Evolutionary conservation across 2,888 invertebrate genomes (phyloP).

Genomic region (Teleiodes luculella): DNA sequence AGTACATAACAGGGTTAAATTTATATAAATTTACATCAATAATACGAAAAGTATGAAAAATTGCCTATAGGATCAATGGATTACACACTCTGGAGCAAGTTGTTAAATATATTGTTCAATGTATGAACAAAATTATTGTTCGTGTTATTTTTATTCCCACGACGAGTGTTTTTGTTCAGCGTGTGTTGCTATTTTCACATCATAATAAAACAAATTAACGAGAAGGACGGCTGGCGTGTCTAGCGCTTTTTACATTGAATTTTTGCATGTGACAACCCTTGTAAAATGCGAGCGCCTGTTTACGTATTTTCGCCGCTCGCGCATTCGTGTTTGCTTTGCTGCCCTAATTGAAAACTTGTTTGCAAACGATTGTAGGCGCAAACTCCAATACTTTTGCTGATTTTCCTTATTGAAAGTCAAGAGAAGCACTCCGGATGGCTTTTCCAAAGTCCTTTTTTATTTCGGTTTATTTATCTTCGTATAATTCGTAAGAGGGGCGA

Average conservation of each 20-base stretch:
- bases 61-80: too few relatives aligned
- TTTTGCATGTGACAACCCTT: not conserved
- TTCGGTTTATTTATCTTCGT: not conserved
- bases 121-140: too few relatives aligned
- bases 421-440: slow-evolving; percentile 17
- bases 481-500: not conserved
- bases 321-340: slow-evolving; percentile 14
- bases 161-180: too few relatives aligned
- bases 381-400: slow-evolving; percentile 7
- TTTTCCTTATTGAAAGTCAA: slow-evolving; percentile 14
- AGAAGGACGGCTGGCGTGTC: too few relatives aligned
- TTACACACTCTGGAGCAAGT: too few relatives aligned
- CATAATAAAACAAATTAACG: too few relatives aligned
- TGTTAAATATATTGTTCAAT: too few relatives aligned
- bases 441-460: not conserved
- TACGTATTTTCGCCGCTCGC: slow-evolving; percentile 12
- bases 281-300: not conserved
- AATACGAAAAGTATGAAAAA: too few relatives aligned
- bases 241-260: not conserved
- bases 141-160: too few relatives aligned
- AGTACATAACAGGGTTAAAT: not conserved
- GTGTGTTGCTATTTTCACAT: too few relatives aligned
- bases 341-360: slow-evolving; percentile 17
- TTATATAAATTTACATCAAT: not conserved
- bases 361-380: slow-evolving; percentile 13